phyloP scores from a whole-genome alignment of 1,140 invertebrate genomes.

The Aphidius gifuensis region DNA sequence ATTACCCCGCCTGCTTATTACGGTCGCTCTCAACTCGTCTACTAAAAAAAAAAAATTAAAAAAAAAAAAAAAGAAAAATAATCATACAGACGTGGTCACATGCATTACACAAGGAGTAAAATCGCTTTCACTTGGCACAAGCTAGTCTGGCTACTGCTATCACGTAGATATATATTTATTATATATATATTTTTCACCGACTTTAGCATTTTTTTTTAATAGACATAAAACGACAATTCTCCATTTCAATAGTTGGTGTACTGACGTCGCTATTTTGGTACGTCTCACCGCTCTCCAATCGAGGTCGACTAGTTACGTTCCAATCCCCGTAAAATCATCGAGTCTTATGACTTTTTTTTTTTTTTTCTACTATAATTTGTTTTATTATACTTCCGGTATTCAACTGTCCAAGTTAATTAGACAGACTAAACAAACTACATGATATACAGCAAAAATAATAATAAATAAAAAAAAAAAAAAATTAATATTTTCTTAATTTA shows the following conservation, averaged over 20 bases:
- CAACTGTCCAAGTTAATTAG: neutral
- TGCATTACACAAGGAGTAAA: constrained; percentile 22
- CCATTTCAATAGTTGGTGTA: neutral
- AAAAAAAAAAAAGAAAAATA: no score
- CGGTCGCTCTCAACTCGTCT: no score
- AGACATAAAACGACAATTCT: neutral
- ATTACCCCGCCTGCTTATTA: constrained; percentile 11
- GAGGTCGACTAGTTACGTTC: constrained; percentile 12
- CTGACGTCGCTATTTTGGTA: constrained; percentile 3
- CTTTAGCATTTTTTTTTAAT: neutral
- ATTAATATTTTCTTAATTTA: no score
- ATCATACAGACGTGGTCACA: no score
- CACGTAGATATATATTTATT: neutral
- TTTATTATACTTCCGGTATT: neutral
- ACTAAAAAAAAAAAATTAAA: no score
- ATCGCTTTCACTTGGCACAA: constrained; percentile 23
- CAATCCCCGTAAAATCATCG: neutral
- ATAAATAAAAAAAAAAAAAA: no score
- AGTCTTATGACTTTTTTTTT: neutral
- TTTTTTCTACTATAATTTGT: neutral
- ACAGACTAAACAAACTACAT: no score
- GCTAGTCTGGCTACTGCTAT: neutral
- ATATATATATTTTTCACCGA: neutral
- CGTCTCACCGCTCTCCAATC: constrained; percentile 7
- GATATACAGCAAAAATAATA: no score